phyloP scores from a whole-genome alignment of 2,888 invertebrate species.

The Xestia xanthographa region DNA sequence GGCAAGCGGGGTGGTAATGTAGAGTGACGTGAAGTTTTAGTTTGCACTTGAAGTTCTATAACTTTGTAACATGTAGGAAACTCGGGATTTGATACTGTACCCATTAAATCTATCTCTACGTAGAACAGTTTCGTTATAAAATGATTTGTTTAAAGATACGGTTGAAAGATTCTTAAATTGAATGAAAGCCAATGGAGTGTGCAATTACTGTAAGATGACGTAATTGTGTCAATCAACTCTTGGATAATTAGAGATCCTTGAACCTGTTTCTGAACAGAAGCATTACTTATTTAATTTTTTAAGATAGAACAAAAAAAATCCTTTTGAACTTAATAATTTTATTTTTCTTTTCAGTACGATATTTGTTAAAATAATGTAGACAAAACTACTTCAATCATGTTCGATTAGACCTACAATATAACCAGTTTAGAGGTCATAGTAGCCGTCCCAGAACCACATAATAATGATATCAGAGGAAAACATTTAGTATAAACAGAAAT shows the following conservation, averaged over 20 bases:
- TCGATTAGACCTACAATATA: conserved; percentile 23
- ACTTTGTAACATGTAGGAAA: neutral
- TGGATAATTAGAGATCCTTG: conserved; percentile 10
- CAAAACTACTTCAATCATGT: too few species aligned
- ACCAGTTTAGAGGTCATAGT: conserved; percentile 23
- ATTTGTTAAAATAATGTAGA: neutral
- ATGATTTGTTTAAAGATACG: neutral
- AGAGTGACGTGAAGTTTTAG: conserved; percentile 10
- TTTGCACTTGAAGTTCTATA: conserved; percentile 24
- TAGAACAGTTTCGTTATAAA: neutral
- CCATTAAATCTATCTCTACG: neutral
- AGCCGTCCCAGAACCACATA: neutral
- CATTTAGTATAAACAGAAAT: neutral
- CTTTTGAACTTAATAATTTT: neutral
- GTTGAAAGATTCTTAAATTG: conserved; percentile 19
- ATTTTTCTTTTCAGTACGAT: too few species aligned
- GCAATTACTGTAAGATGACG: conserved; percentile 32
- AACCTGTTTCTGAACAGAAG: neutral
- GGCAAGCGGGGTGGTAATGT: conserved; percentile 25
- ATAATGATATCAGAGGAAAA: conserved; percentile 4
- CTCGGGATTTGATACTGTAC: neutral
- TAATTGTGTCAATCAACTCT: conserved; percentile 33
- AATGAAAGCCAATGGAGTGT: conserved; percentile 15
- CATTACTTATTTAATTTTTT: neutral
- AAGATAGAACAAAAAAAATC: too few species aligned